These are phyloP conservation scores for Hydropotes inermis DNA, from an alignment of 2,113 vertebrate genomes.

Conservation along the genomic window DNA sequence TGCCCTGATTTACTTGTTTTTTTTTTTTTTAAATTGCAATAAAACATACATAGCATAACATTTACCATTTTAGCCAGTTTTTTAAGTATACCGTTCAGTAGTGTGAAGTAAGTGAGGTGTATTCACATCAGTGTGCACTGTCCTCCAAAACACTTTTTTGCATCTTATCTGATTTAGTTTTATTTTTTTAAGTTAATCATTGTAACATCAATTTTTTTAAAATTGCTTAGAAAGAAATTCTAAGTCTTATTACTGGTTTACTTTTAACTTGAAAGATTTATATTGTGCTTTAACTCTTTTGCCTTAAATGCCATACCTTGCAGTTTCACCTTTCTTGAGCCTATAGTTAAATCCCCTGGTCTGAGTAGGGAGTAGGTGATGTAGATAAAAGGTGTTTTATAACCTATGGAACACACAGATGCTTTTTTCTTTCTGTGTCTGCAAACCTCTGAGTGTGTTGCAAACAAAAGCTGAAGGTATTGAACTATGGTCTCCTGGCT, in stretches of 20 bases:
- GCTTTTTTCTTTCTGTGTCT: background rate
- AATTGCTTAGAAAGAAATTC: background rate
- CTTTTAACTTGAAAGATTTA: background rate
- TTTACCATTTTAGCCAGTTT: background rate
- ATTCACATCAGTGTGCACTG: background rate
- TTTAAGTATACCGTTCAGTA: background rate
- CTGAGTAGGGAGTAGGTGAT: background rate
- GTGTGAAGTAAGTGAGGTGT: background rate
- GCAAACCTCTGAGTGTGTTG: background rate
- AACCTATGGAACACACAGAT: background rate
- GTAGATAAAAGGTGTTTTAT: background rate
- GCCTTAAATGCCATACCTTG: background rate
- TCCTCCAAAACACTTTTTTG: background rate
- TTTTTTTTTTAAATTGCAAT: background rate
- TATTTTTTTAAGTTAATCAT: background rate
- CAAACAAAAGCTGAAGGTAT: background rate
- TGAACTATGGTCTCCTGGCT: background rate
- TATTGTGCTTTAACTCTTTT: background rate
- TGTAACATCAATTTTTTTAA: background rate
- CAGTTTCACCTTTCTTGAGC: background rate
- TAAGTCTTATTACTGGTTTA: background rate
- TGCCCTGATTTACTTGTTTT: background rate
- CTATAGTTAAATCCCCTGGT: background rate
- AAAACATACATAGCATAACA: background rate
- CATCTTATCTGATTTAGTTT: background rate